Conservation (phyloP, 2,797 vertebrate genomes). For the Platyrinchus mystaceus region DNA sequence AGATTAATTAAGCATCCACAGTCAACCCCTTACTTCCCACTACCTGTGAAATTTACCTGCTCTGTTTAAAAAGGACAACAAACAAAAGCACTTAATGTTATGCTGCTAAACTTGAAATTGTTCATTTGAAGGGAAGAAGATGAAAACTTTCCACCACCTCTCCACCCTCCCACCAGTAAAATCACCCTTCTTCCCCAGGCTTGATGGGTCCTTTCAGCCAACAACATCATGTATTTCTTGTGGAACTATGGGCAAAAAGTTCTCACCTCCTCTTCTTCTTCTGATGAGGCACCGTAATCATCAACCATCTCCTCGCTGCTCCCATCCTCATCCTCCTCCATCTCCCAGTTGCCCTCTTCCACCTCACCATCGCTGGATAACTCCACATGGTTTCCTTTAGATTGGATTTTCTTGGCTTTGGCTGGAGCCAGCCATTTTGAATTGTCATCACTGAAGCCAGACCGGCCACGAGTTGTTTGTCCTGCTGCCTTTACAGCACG, state of each 20-base stretch:
- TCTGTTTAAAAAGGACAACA: neutral
- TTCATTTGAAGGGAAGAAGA: neutral
- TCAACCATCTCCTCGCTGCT: conserved; percentile 73
- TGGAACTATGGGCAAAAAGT: neutral
- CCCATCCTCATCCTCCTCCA: conserved; percentile 58
- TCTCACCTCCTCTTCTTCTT: conserved; percentile 76
- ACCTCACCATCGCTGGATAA: conserved; percentile 48
- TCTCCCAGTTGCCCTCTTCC: conserved; percentile 39
- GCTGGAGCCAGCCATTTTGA: conserved; percentile 77
- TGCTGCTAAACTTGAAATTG: neutral
- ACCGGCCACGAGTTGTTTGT: neutral
- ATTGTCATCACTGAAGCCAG: conserved; percentile 64
- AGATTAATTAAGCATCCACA: neutral
- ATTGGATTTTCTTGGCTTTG: conserved; percentile 73
- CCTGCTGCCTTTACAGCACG: neutral
- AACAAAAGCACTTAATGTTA: neutral
- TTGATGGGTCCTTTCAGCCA: neutral
- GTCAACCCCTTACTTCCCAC: neutral
- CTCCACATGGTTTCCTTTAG: conserved; percentile 47
- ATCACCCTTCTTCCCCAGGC: no score
- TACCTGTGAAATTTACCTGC: neutral
- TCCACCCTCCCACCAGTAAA: neutral
- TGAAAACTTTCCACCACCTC: neutral
- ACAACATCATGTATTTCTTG: neutral
- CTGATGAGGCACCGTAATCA: conserved; percentile 72